Evolutionary conservation across 2,113 vertebrate genomes (phyloP).

Genomic region (Corynorhinus townsendii): DNA sequence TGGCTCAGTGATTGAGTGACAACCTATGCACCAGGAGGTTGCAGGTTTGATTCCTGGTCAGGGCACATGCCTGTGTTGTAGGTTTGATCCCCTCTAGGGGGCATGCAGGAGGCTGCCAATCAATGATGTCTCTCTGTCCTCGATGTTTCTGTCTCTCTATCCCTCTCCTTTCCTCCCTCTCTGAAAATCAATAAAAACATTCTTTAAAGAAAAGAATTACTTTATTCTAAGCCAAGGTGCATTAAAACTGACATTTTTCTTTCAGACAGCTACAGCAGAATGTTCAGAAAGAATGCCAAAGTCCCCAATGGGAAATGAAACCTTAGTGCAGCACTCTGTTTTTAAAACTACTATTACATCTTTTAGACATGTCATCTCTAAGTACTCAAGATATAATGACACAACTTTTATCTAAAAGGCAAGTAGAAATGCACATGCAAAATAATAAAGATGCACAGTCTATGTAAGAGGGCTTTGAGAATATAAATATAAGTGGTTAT

Average conservation of each 20-base stretch:
- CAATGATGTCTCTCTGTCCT: no score
- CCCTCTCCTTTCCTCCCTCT: no score
- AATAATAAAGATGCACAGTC: constrained; percentile 25
- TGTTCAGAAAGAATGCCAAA: neutral
- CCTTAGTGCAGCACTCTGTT: neutral
- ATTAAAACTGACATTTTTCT: neutral
- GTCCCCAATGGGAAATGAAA: constrained; percentile 28
- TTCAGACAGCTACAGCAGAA: neutral
- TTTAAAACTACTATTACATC: neutral
- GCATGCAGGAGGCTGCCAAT: no score
- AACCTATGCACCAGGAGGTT: no score
- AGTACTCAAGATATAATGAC: neutral
- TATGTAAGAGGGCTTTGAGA: neutral
- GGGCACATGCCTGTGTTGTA: no score
- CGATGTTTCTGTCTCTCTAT: no score
- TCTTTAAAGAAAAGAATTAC: neutral
- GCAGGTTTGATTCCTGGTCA: no score
- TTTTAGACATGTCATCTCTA: neutral
- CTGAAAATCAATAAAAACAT: no score
- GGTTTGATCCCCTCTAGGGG: no score
- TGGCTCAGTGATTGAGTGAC: no score
- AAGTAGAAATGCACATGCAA: neutral
- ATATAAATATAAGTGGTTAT: constrained; percentile 41
- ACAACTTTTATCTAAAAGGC: neutral
- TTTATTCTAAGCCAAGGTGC: neutral